A percentile compares a stretch with the other conserved stretches of the same genome.
phyloP scores from a whole-genome alignment of 1,140 invertebrate genomes.

The Anagrus nilaparvatae region DNA sequence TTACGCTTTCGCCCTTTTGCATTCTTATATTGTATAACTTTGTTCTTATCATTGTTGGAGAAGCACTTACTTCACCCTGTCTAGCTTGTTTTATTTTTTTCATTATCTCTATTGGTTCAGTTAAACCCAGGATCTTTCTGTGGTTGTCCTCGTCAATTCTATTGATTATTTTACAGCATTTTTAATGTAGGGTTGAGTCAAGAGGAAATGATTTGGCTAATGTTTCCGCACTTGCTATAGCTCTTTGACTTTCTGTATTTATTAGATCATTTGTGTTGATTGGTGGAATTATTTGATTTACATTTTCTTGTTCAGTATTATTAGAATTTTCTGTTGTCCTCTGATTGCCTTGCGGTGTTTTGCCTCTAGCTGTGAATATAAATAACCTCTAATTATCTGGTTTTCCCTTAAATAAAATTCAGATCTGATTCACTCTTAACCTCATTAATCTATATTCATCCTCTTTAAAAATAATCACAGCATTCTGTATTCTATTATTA shows the following conservation, averaged over 20 bases:
- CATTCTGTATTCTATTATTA: slow-evolving; percentile 5
- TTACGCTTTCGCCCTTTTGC: slow-evolving; percentile 11
- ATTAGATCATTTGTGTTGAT: too few species aligned
- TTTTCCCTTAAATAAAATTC: slow-evolving; percentile 13
- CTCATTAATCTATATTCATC: slow-evolving; percentile 8
- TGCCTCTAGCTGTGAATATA: too few species aligned
- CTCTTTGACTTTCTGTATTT: too few species aligned
- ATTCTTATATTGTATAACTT: slow-evolving; percentile 17
- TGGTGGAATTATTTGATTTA: too few species aligned
- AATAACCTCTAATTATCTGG: too few species aligned
- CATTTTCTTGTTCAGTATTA: slow-evolving; percentile 12
- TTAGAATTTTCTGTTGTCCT: slow-evolving; percentile 16
- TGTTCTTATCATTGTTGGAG: slow-evolving; percentile 17
- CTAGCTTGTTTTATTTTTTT: slow-evolving; percentile 14
- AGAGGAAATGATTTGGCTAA: too few species aligned
- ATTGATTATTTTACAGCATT: slow-evolving; percentile 12
- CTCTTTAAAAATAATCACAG: slow-evolving; percentile 8
- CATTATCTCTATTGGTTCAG: slow-evolving; percentile 17
- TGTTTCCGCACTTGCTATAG: too few species aligned
- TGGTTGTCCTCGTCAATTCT: slow-evolving; percentile 20
- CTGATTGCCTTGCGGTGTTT: too few species aligned
- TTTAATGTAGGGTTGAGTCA: too few species aligned
- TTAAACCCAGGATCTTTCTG: slow-evolving; percentile 17
- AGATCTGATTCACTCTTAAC: slow-evolving; percentile 17
- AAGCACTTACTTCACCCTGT: slow-evolving; percentile 15